Conservation (phyloP, 2,888 invertebrate species). For the Stegophylla sp. region DNA sequence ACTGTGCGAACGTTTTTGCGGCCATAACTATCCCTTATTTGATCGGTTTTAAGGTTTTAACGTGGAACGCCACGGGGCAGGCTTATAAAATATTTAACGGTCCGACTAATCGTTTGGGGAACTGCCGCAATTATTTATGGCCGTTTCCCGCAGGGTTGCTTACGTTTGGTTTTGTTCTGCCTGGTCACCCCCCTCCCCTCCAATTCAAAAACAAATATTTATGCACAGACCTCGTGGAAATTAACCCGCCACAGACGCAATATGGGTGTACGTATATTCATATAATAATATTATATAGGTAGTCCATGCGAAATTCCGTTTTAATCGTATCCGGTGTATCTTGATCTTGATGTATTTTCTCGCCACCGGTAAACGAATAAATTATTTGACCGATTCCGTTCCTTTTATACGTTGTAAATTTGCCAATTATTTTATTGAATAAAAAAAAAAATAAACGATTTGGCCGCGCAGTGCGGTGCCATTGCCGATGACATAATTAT, state of each 20-base stretch:
- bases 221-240: background rate
- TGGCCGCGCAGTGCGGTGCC: no score
- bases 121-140: background rate
- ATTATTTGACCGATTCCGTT: background rate
- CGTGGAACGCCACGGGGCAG: background rate
- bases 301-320: background rate
- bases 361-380: background rate
- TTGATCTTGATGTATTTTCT: background rate
- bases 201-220: background rate
- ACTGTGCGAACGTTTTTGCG: background rate
- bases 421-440: no score
- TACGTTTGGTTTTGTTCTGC: background rate
- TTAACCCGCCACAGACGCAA: background rate
- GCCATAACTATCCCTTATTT: background rate
- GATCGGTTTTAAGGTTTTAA: background rate
- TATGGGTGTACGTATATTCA: no score
- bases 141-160: background rate
- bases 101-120: background rate
- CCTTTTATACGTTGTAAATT: no score
- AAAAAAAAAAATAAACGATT: no score
- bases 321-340: background rate
- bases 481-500: no score
- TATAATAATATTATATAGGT: background rate
- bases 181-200: background rate
- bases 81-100: conserved; percentile 31